Percentiles rank a stretch among this genome's conserved stretches.
phyloP scores from a whole-genome alignment of 2,797 vertebrate species.

The Enteromius unitaeniatus region DNA sequence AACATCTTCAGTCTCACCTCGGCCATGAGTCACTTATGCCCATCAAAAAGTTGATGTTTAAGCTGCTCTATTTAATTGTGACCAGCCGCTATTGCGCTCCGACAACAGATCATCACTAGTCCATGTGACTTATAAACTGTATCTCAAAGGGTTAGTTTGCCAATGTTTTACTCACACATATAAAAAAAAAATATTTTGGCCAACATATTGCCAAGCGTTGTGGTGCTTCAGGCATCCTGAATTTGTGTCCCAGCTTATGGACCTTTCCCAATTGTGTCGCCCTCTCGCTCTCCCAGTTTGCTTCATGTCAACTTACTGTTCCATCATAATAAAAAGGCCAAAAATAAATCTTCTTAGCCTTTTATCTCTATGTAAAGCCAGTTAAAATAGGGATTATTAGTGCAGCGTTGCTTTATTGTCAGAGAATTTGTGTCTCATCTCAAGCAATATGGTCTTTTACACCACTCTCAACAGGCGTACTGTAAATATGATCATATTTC shows the following conservation, averaged over 20 bases:
- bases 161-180: too few species aligned
- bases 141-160: not conserved
- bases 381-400: not conserved
- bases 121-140: not conserved
- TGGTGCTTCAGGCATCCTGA: not conserved
- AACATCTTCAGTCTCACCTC: not conserved
- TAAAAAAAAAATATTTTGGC: not conserved
- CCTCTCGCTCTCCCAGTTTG: not conserved
- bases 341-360: not conserved
- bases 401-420: not conserved
- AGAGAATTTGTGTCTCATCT: not conserved
- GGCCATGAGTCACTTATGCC: not conserved
- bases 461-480: not conserved
- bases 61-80: not conserved
- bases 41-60: not conserved
- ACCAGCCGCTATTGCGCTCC: not conserved
- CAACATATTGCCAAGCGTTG: too few species aligned
- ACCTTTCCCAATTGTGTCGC: not conserved
- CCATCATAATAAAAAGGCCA: not conserved
- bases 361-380: not conserved
- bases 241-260: not conserved
- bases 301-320: not conserved
- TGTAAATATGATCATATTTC: not conserved
- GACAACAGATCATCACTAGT: not conserved
- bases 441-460: not conserved